Evolutionary conservation across 2,888 invertebrate species (phyloP).

Genomic region (Nomada fabriciana): DNA sequence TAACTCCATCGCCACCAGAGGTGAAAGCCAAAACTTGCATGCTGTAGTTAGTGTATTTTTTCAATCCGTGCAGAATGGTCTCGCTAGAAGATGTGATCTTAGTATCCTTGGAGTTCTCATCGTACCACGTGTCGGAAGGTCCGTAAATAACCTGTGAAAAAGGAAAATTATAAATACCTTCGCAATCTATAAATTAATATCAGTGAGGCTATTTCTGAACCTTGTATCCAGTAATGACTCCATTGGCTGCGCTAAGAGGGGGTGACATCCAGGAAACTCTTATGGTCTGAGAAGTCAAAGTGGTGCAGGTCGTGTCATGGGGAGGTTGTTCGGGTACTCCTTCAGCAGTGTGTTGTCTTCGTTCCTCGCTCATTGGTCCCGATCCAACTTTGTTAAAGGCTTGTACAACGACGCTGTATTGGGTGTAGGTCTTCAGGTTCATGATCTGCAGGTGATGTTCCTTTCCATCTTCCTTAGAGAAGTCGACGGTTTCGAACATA

Average conservation of each 20-base stretch:
- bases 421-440: constrained; percentile 95
- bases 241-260: constrained; percentile 95
- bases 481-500: constrained; percentile 96
- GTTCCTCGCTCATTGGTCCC: constrained; percentile 95
- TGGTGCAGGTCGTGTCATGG: constrained; percentile 95
- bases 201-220: constrained; percentile 58
- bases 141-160: constrained; percentile 90
- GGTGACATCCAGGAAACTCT: constrained; percentile 98
- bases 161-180: constrained; percentile 6
- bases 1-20: constrained; percentile 97
- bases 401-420: constrained; percentile 97
- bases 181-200: not conserved
- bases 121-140: constrained; percentile 96
- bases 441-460: constrained; percentile 94
- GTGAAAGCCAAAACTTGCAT: constrained; percentile 98
- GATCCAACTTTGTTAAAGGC: constrained; percentile 97
- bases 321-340: constrained; percentile 97
- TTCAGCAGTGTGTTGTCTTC: constrained; percentile 96
- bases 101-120: constrained; percentile 95
- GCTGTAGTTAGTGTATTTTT: constrained; percentile 98
- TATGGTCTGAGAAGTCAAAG: constrained; percentile 96
- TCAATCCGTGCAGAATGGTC: constrained; percentile 96
- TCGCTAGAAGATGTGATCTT: constrained; percentile 97
- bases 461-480: constrained; percentile 95
- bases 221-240: constrained; percentile 98